These are phyloP conservation scores for Microplitis mediator DNA, from an alignment of 1,140 invertebrate species.

Conservation along the genomic window DNA sequence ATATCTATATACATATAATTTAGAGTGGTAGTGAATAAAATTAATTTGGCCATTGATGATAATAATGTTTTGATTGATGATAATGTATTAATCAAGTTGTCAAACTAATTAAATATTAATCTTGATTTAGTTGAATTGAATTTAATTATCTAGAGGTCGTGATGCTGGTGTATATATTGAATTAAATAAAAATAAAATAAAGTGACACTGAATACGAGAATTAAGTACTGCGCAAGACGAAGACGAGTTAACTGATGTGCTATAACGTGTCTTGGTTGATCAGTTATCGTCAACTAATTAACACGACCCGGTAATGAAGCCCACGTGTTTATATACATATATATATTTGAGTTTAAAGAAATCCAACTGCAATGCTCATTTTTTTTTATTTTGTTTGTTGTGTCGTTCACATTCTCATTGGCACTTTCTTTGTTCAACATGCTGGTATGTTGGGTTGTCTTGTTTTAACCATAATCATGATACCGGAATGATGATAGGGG, in stretches of 20 bases:
- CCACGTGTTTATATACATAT: slow-evolving; percentile 42
- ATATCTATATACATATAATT: not conserved
- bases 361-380: not conserved
- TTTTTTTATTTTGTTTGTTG: slow-evolving; percentile 2
- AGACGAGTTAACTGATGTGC: slow-evolving; percentile 34
- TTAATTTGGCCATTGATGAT: not conserved
- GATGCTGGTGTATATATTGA: not conserved
- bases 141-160: not conserved
- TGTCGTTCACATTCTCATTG: slow-evolving; percentile 11
- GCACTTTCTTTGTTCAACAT: too few relatives aligned
- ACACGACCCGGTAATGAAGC: slow-evolving; percentile 58
- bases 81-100: slow-evolving; percentile 2
- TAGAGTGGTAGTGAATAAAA: not conserved
- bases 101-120: slow-evolving; percentile 9
- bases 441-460: not conserved
- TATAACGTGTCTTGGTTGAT: slow-evolving; percentile 38
- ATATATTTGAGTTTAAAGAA: not conserved
- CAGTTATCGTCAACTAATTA: slow-evolving; percentile 57
- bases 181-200: not conserved
- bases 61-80: not conserved
- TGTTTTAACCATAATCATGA: slow-evolving; percentile 47
- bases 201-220: not conserved
- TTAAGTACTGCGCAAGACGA: slow-evolving; percentile 7
- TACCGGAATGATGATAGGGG: slow-evolving; percentile 40
- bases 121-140: not conserved